These are phyloP conservation scores for Zele albiditarsus DNA, from an alignment of 2,888 invertebrate species.

Conservation along the genomic window DNA sequence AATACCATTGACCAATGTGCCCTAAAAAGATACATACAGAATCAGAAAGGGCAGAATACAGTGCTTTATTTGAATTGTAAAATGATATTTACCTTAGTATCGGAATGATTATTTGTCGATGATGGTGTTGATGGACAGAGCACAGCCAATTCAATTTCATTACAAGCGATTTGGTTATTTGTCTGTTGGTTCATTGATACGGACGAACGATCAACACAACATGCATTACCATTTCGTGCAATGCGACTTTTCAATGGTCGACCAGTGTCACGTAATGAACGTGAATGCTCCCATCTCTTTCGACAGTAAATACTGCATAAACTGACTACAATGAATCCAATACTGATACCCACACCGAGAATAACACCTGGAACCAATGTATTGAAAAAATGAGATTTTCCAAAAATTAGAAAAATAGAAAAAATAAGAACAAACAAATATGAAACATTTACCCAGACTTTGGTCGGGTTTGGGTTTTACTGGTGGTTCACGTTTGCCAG, in stretches of 20 bases:
- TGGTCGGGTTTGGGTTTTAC: constrained; percentile 63
- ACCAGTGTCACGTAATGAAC: constrained; percentile 61
- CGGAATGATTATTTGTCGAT: constrained; percentile 72
- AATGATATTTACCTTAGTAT: constrained; percentile 75
- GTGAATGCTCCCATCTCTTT: constrained; percentile 64
- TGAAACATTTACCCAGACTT: constrained; percentile 62
- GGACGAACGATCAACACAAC: constrained; percentile 65
- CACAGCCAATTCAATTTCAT: constrained; percentile 69
- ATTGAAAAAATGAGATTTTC: background rate
- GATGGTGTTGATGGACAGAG: constrained; percentile 69
- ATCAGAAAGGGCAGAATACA: too few relatives aligned
- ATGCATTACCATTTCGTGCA: constrained; percentile 64
- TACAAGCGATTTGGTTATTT: constrained; percentile 54
- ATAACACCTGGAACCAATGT: constrained; percentile 66
- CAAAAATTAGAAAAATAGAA: background rate
- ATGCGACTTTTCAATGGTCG: constrained; percentile 63
- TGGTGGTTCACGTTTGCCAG: constrained; percentile 63
- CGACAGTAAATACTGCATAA: constrained; percentile 69
- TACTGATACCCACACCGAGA: constrained; percentile 71
- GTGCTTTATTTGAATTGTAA: too few relatives aligned
- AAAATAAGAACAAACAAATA: constrained; percentile 7
- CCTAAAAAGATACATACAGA: constrained; percentile 53
- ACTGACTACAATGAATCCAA: constrained; percentile 70
- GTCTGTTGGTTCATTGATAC: constrained; percentile 63
- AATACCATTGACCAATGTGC: constrained; percentile 74